Conservation (phyloP, 2,797 vertebrate genomes). For the Ispidina picta region DNA sequence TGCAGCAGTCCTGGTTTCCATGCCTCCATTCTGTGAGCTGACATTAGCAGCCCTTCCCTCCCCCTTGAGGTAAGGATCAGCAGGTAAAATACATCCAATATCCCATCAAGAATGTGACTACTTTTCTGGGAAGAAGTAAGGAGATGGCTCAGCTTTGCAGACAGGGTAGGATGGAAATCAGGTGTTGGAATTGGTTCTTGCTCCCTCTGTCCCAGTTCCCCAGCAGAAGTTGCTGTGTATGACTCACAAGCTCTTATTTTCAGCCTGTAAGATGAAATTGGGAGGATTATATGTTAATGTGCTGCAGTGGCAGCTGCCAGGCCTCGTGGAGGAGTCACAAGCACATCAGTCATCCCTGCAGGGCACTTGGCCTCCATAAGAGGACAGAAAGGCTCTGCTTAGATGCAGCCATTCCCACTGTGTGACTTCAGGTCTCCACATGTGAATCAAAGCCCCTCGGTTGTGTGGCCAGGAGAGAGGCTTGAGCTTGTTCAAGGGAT, state of each 20-base stretch:
- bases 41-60: background rate
- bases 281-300: constrained; percentile 8
- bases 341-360: background rate
- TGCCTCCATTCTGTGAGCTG: background rate
- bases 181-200: background rate
- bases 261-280: constrained; percentile 24
- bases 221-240: constrained; percentile 22
- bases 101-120: background rate
- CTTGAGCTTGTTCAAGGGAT: background rate
- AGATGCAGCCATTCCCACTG: background rate
- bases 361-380: background rate
- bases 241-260: constrained; percentile 42
- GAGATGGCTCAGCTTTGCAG: background rate
- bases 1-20: background rate
- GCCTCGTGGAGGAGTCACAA: background rate
- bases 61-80: background rate
- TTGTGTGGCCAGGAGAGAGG: background rate
- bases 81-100: background rate
- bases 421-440: background rate
- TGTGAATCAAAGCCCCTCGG: background rate
- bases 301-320: constrained; percentile 10
- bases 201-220: constrained; percentile 20
- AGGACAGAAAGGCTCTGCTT: background rate
- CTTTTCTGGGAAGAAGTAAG: background rate
- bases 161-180: background rate